A percentile compares a stretch with the other conserved stretches of the same genome.
These are phyloP conservation scores for Eupithecia vulgata DNA, from an alignment of 2,888 invertebrate genomes.

Conservation along the genomic window DNA sequence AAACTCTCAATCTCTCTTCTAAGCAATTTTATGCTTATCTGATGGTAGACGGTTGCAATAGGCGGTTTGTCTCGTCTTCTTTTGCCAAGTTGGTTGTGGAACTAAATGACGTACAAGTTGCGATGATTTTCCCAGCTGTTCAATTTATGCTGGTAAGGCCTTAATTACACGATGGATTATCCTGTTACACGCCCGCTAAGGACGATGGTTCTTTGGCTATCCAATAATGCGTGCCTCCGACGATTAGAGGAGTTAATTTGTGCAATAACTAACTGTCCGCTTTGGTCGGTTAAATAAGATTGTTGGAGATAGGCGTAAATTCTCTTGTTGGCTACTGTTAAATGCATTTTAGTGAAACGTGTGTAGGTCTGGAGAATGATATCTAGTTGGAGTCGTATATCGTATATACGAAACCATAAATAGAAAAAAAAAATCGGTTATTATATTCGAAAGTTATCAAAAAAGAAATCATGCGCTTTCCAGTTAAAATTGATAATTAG, in stretches of 20 bases:
- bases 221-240: slow-evolving; percentile 64
- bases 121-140: slow-evolving; percentile 19
- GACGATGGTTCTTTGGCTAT: slow-evolving; percentile 61
- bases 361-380: background rate
- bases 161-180: slow-evolving; percentile 60
- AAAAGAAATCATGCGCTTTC: background rate
- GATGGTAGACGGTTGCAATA: background rate
- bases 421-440: background rate
- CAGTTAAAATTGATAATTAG: background rate
- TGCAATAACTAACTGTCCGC: slow-evolving; percentile 72
- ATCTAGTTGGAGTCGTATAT: background rate
- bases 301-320: slow-evolving; percentile 43
- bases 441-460: background rate
- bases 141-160: slow-evolving; percentile 33
- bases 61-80: background rate
- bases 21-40: background rate
- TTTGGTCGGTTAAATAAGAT: slow-evolving; percentile 59
- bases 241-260: slow-evolving; percentile 68
- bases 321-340: slow-evolving; percentile 14
- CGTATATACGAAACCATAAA: background rate
- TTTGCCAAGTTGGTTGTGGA: background rate
- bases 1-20: background rate
- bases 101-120: background rate
- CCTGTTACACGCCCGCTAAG: slow-evolving; percentile 49
- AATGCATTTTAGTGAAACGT: slow-evolving; percentile 1